These are phyloP conservation scores for Atherix ibis DNA, from an alignment of 2,888 invertebrate genomes.

Conservation along the genomic window DNA sequence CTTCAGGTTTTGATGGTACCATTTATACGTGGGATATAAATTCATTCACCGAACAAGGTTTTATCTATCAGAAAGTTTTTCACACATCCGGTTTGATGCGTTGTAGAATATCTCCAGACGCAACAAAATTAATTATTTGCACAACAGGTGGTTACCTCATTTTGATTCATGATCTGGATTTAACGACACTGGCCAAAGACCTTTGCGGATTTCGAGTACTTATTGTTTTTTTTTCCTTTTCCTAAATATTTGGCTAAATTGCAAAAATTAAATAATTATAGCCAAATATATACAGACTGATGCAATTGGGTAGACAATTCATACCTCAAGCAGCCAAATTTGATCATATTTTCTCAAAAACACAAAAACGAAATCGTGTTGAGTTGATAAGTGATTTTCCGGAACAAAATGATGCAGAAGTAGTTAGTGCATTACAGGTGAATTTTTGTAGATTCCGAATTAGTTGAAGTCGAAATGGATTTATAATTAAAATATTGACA, in stretches of 20 bases:
- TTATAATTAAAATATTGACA: no score
- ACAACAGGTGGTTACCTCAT: conserved; percentile 83
- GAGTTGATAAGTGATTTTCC: conserved; percentile 89
- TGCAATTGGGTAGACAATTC: conserved; percentile 71
- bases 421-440: conserved; percentile 73
- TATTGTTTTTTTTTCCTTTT: conserved; percentile 5
- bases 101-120: conserved; percentile 73
- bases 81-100: conserved; percentile 56
- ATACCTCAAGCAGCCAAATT: conserved; percentile 66
- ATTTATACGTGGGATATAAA: conserved; percentile 92
- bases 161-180: conserved; percentile 74
- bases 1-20: conserved; percentile 85
- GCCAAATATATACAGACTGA: conserved; percentile 78
- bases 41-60: conserved; percentile 61
- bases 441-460: conserved; percentile 4
- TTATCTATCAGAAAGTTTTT: conserved; percentile 67
- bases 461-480: no score
- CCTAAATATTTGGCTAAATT: neutral
- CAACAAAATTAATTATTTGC: conserved; percentile 74
- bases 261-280: conserved; percentile 29
- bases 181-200: conserved; percentile 62
- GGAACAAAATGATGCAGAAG: conserved; percentile 68
- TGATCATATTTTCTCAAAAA: conserved; percentile 63
- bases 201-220: conserved; percentile 68
- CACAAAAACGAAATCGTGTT: conserved; percentile 62